phyloP scores from a whole-genome alignment of 37 sponge, comb jelly and placozoan genomes.

The Aphrocallistes beatrix region DNA sequence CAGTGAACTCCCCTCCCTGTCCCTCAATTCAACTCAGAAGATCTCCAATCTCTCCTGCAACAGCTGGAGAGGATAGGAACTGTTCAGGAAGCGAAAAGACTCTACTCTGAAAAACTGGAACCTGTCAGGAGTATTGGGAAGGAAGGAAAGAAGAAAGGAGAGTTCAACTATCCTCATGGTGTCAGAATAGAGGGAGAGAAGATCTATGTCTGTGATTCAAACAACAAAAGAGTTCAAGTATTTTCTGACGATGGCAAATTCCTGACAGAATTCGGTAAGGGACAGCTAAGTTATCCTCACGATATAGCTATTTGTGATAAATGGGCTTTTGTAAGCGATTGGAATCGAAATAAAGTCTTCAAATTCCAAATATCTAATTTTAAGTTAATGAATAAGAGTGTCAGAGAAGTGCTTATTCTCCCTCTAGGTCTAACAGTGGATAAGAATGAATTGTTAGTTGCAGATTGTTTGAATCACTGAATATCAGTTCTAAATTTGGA shows the following conservation, averaged over 20 bases:
- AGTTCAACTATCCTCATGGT: neutral
- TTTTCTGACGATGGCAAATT: neutral
- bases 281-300: neutral
- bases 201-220: neutral
- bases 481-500: neutral
- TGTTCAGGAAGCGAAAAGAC: too few relatives aligned
- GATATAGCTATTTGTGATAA: neutral
- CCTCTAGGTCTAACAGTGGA: neutral
- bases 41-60: too few relatives aligned
- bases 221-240: neutral
- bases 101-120: too few relatives aligned
- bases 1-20: neutral
- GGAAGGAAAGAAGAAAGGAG: neutral
- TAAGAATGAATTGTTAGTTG: neutral
- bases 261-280: neutral
- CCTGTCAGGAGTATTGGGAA: neutral
- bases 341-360: neutral
- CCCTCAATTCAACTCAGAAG: too few relatives aligned
- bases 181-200: neutral
- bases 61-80: too few relatives aligned
- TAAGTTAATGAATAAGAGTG: neutral
- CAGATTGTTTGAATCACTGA: neutral
- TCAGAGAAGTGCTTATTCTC: neutral
- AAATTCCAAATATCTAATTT: neutral
- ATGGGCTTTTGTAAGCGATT: neutral